Evolutionary conservation across 2,888 invertebrate genomes (phyloP).

Genomic region (Tipula unca): DNA sequence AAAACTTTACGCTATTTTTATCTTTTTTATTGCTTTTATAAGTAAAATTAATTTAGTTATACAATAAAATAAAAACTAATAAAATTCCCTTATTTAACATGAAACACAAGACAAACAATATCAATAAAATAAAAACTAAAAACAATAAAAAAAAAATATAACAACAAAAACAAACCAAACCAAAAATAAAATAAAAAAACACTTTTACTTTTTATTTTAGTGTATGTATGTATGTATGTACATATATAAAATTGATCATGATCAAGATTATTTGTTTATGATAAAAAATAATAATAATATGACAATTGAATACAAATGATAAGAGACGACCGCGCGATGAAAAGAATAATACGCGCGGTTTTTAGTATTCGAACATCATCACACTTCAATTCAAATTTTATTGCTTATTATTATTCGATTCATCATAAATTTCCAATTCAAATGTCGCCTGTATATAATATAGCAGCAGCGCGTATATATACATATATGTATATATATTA

Average conservation of each 20-base stretch:
- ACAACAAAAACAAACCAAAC: too few species aligned
- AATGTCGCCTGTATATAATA: background rate
- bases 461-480: background rate
- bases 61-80: background rate
- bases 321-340: background rate
- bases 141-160: conserved; percentile 14
- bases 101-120: background rate
- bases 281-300: background rate
- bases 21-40: conserved; percentile 1
- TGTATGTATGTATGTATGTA: background rate
- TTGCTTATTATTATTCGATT: conserved; percentile 14
- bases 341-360: conserved; percentile 8
- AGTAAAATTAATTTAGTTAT: conserved; percentile 8
- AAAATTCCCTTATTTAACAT: background rate
- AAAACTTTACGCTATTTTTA: background rate
- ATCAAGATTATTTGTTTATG: conserved; percentile 14
- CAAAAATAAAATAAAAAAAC: too few species aligned
- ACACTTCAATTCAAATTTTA: conserved; percentile 14
- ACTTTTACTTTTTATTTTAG: background rate
- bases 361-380: conserved; percentile 14
- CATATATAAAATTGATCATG: background rate
- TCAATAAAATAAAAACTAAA: background rate
- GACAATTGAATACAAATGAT: conserved; percentile 14
- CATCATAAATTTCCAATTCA: conserved; percentile 14
- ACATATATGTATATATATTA: background rate